A percentile compares a stretch with the other conserved stretches of the same genome.
phyloP scores from a whole-genome alignment of 2,113 vertebrate genomes.

The Myotis lucifugus region DNA sequence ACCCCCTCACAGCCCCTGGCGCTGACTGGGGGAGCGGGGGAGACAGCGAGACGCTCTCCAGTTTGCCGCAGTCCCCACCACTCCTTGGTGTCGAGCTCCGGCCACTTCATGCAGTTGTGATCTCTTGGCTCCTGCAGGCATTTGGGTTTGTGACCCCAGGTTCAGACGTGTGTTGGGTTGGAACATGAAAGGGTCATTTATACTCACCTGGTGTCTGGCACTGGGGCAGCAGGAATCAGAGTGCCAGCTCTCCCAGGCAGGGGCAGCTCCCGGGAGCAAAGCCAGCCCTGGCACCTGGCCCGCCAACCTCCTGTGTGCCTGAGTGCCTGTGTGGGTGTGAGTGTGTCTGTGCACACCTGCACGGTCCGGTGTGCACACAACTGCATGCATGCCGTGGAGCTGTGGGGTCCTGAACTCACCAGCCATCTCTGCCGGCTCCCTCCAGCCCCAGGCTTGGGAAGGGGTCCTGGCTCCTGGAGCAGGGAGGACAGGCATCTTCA shows the following conservation, averaged over 20 bases:
- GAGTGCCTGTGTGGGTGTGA: background rate
- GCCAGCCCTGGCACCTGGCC: background rate
- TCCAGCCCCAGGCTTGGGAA: background rate
- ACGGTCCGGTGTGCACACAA: fast-evolving
- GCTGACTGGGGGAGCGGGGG: background rate
- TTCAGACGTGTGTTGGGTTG: background rate
- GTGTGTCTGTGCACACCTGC: background rate
- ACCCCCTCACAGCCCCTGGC: fast-evolving
- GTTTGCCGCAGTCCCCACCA: background rate
- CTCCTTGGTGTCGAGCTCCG: no score
- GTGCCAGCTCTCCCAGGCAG: background rate
- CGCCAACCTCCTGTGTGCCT: fast-evolving
- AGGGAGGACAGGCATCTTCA: background rate
- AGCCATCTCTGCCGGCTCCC: no score
- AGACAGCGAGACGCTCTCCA: background rate
- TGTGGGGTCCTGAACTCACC: no score
- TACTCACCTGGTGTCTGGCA: fast-evolving
- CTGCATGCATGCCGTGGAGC: background rate
- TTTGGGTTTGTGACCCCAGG: background rate
- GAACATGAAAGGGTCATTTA: background rate
- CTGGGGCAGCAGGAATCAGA: background rate
- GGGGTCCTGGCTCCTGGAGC: background rate
- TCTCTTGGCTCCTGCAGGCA: background rate
- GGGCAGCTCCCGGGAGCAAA: no score
- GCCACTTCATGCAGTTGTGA: background rate